Evolutionary conservation across 2,888 invertebrate genomes (phyloP).

Genomic region (Tetheella fluctuosa): DNA sequence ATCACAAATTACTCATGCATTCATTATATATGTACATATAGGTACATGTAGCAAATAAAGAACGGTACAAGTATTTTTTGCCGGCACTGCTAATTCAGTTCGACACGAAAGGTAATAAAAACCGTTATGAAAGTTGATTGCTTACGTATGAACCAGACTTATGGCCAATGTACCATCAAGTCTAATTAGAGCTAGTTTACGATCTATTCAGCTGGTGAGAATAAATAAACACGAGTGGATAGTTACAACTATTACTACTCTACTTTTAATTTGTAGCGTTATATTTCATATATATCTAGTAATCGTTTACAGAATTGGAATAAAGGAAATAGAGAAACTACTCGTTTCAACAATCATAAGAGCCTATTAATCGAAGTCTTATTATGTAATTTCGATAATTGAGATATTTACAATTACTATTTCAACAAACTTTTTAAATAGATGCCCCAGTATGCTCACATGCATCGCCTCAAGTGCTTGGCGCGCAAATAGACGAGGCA

Average conservation of each 20-base stretch:
- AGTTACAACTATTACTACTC: conserved; percentile 2
- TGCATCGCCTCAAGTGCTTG: conserved; percentile 90
- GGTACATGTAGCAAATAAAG: conserved; percentile 24
- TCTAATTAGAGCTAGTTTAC: conserved; percentile 7
- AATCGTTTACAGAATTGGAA: not conserved
- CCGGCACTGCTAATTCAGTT: conserved; percentile 15
- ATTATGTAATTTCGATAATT: no score
- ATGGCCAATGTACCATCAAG: conserved; percentile 1
- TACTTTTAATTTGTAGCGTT: not conserved
- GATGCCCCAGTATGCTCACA: conserved; percentile 93
- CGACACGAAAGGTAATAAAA: conserved; percentile 9
- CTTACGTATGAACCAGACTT: conserved; percentile 1
- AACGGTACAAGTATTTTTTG: conserved; percentile 20
- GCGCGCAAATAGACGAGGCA: conserved; percentile 93
- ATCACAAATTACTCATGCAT: not conserved
- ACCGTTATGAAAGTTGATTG: conserved; percentile 6
- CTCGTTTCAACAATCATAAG: no score
- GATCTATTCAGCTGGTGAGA: conserved; percentile 7
- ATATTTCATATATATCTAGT: not conserved
- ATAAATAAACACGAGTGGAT: not conserved
- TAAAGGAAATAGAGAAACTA: no score
- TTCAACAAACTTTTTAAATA: conserved; percentile 66
- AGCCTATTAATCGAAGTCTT: no score
- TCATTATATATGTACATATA: conserved; percentile 10
- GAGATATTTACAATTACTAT: no score